A percentile compares a stretch with the other conserved stretches of the same genome.
Evolutionary conservation across 2,888 invertebrate genomes (phyloP).

Genomic region (Parnassius smintheus): DNA sequence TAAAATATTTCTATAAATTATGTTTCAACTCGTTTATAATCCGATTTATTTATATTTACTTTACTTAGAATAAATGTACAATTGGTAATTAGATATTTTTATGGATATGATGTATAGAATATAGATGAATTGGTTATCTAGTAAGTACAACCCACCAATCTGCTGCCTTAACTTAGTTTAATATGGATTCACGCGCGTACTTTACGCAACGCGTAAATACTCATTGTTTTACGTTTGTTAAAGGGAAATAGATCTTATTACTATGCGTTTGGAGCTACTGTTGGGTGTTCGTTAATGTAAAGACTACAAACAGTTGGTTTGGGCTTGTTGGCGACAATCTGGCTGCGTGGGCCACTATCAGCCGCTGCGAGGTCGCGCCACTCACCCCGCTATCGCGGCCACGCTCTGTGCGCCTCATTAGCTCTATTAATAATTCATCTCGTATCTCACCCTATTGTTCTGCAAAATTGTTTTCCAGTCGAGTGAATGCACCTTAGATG

Average conservation of each 20-base stretch:
- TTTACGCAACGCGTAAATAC: slow-evolving; percentile 33
- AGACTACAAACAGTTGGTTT: slow-evolving; percentile 51
- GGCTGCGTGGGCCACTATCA: slow-evolving; percentile 79
- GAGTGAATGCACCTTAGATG: slow-evolving; percentile 29
- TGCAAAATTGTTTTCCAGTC: slow-evolving; percentile 65
- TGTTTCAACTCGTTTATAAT: background rate
- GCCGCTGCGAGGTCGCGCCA: slow-evolving; percentile 66
- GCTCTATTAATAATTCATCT: slow-evolving; percentile 76
- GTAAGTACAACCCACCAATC: slow-evolving; percentile 18
- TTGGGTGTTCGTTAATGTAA: slow-evolving; percentile 40
- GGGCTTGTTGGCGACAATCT: slow-evolving; percentile 71
- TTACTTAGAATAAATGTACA: background rate
- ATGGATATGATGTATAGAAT: background rate
- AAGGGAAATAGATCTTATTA: slow-evolving; percentile 32
- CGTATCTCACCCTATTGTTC: slow-evolving; percentile 70
- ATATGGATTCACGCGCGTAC: slow-evolving; percentile 28
- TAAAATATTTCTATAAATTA: too few species aligned
- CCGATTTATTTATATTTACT: slow-evolving; percentile 1
- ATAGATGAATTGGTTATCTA: slow-evolving; percentile 3
- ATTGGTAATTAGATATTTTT: slow-evolving; percentile 2
- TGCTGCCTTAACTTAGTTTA: slow-evolving; percentile 19
- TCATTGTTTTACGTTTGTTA: slow-evolving; percentile 22
- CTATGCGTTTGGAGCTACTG: slow-evolving; percentile 31
- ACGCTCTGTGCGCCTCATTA: slow-evolving; percentile 63
- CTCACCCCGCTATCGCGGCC: slow-evolving; percentile 72